Evolutionary conservation across 2,113 vertebrate genomes (phyloP), one percentile per base, ranked within the genome.

Genomic region (Salvelinus fontinalis): DNA sequence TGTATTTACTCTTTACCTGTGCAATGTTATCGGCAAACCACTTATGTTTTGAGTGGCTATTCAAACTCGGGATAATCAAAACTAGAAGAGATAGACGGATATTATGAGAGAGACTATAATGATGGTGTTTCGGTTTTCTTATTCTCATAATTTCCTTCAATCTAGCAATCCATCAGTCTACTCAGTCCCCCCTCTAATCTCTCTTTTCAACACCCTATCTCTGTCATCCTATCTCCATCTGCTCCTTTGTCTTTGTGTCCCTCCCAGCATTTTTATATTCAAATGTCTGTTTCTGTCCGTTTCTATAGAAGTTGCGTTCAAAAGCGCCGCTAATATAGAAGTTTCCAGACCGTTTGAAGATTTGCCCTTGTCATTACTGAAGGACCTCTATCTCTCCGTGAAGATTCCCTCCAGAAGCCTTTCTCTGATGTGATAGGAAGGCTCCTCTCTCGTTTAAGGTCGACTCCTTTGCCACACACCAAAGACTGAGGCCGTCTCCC

Each of bases 271-370:
- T 67, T 14, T 31, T 26, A 5, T 67, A 26, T 13, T 67, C 12
- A 6, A 5, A 29, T 29, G 26, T 67, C 24, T 14, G 14, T 14
- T 27, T 26, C 22, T 31, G 24, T 24, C 39, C 11, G 2, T 44
- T 44, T 4, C 12, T 16, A 57, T 27, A 57, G 54, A 57, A 20
- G 13, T 57, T 14, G 24, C 14, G 11, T 67, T 67, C 65, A 67
- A 67, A 11, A 29, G 65, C 14, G 62, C 62, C 14, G 65, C 24
- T 14, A 31, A 13, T 20, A 20, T 20, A 67, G 65, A 67, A 14
- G 65, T 67, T 29, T 67, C 65, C 26, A 5, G 65, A 16, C 13
- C 18, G 13, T 67, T 67, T 67, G 65, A 67, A 67, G 65, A 67
- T 27, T 67, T 12, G 26, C 27, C 65, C 65, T 67, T 67, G 65